A percentile compares a stretch with the other conserved stretches of the same genome.
Conservation (phyloP, 2,797 vertebrate genomes). For the Propithecus deckenii region DNA sequence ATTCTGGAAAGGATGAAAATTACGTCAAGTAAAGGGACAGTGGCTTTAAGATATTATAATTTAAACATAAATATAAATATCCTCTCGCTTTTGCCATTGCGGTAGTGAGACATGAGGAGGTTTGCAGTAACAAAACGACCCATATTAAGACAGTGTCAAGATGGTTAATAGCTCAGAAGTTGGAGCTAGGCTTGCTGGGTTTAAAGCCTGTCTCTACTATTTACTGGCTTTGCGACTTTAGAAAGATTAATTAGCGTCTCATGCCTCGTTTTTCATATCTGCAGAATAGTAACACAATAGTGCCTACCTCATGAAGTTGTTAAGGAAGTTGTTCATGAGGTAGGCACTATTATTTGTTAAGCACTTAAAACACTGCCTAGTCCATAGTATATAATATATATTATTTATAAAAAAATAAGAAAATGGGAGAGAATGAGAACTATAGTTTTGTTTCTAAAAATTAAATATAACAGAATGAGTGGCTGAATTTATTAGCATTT, state of each 20-base stretch:
- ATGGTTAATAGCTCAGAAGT: background rate
- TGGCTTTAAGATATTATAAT: background rate
- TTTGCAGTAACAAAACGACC: background rate
- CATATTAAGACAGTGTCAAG: background rate
- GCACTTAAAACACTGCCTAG: background rate
- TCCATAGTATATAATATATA: no score
- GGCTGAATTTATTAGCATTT: background rate
- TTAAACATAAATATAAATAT: background rate
- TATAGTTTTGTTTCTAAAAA: background rate
- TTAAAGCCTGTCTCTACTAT: background rate
- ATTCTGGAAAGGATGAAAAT: slow-evolving; percentile 7
- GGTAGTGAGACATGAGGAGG: background rate
- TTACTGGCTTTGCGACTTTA: background rate
- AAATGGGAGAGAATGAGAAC: background rate
- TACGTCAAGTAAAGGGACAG: background rate
- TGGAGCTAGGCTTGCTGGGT: background rate
- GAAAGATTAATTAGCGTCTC: background rate
- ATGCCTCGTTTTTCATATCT: background rate
- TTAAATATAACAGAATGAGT: background rate
- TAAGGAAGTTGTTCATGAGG: background rate
- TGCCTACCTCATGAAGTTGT: background rate
- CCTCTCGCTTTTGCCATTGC: background rate
- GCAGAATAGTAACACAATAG: background rate
- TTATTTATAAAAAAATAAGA: background rate
- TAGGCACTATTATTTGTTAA: background rate